Evolutionary conservation across 64 coral and sea anemone genomes (phyloP).

Genomic region (Cladopsammia gracilis): DNA sequence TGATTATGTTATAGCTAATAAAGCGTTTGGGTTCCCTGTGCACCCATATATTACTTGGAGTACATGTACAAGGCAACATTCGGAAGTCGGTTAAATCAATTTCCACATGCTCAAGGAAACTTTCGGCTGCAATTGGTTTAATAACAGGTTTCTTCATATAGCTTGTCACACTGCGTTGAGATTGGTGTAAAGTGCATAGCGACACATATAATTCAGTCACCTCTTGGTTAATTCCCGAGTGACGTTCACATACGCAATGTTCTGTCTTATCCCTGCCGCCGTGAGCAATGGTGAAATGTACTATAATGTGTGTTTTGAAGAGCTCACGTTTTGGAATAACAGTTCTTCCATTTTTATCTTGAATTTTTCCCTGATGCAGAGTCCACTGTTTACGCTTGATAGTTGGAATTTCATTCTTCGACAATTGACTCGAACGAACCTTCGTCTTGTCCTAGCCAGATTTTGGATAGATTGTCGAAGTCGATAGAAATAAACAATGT

Average conservation of each 20-base stretch:
- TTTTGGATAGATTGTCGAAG: constrained; percentile 16
- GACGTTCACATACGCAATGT: constrained; percentile 42
- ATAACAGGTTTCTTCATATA: constrained; percentile 50
- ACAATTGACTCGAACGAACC: constrained; percentile 14
- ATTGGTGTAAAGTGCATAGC: constrained; percentile 38
- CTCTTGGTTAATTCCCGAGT: constrained; percentile 59
- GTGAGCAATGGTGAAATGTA: constrained; percentile 21
- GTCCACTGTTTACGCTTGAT: constrained; percentile 41
- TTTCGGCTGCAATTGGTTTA: constrained; percentile 36
- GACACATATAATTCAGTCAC: constrained; percentile 67
- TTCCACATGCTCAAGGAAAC: constrained; percentile 48
- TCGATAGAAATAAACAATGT: constrained; percentile 32
- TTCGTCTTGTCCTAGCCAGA: constrained; percentile 28
- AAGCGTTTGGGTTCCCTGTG: too few relatives aligned
- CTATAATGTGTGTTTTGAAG: too few relatives aligned
- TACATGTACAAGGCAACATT: constrained; percentile 22
- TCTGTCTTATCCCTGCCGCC: constrained; percentile 48
- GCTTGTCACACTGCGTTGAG: constrained; percentile 44
- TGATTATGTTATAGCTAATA: too few relatives aligned
- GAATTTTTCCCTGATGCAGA: constrained; percentile 52
- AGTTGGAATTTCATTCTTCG: constrained; percentile 44
- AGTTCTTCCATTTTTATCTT: constrained; percentile 42
- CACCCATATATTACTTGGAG: constrained; percentile 2
- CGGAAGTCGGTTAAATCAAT: constrained; percentile 20
- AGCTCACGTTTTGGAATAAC: constrained; percentile 57